A percentile compares a stretch with the other conserved stretches of the same genome.
Evolutionary conservation across 1,140 invertebrate genomes (phyloP).

Genomic region (Lerema accius): DNA sequence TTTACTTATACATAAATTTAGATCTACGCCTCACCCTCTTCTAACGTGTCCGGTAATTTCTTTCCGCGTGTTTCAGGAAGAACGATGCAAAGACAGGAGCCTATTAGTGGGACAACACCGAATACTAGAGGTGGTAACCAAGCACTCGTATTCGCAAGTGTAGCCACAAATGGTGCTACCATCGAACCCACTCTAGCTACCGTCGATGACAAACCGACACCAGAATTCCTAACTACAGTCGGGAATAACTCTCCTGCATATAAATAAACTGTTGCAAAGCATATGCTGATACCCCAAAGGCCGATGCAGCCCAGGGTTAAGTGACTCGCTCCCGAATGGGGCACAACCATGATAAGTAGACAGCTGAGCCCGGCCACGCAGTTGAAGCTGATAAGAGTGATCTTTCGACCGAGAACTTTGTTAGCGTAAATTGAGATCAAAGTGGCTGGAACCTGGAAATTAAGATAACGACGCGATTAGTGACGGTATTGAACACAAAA

Average conservation of each 20-base stretch:
- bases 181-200: constrained; percentile 84
- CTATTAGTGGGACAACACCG: constrained; percentile 85
- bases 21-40: constrained; percentile 70
- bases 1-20: background rate
- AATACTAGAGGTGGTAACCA: constrained; percentile 88
- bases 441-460: constrained; percentile 86
- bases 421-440: constrained; percentile 86
- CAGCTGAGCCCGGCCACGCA: constrained; percentile 85
- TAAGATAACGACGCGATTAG: constrained; percentile 25
- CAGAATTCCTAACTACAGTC: constrained; percentile 84
- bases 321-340: constrained; percentile 62
- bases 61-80: constrained; percentile 84
- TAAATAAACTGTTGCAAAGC: constrained; percentile 84
- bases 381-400: constrained; percentile 86
- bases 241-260: constrained; percentile 85
- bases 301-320: constrained; percentile 84
- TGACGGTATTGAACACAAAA: background rate
- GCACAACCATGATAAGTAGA: constrained; percentile 84
- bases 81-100: constrained; percentile 84
- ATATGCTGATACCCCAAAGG: constrained; percentile 83
- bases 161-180: constrained; percentile 82
- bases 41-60: constrained; percentile 74
- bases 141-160: constrained; percentile 55
- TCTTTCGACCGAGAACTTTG: constrained; percentile 85
- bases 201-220: constrained; percentile 83